Evolutionary conservation across 2,113 vertebrate genomes (phyloP).

Genomic region (Atherinomorus stipes): DNA sequence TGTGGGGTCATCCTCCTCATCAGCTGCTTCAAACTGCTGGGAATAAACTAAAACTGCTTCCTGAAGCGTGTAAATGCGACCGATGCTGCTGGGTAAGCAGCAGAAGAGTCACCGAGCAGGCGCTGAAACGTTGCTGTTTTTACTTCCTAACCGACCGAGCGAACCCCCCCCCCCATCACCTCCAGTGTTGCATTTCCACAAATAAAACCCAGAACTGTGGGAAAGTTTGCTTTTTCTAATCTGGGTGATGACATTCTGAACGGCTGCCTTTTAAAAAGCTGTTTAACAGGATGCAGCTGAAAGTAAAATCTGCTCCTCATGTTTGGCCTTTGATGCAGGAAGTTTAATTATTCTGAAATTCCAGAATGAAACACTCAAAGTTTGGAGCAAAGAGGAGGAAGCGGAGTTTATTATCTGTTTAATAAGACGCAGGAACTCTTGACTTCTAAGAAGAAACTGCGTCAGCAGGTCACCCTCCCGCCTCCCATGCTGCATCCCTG

Average conservation of each 20-base stretch:
- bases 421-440: conserved; percentile 43
- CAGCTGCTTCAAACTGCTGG: too few relatives aligned
- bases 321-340: conserved; percentile 8
- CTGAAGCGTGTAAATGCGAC: too few relatives aligned
- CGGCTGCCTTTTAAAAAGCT: background rate
- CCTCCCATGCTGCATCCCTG: conserved; percentile 12
- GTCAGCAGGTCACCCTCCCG: conserved; percentile 16
- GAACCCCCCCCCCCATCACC: background rate
- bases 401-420: conserved; percentile 49
- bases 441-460: conserved; percentile 34
- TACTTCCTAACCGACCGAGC: background rate
- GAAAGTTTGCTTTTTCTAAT: conserved; percentile 1
- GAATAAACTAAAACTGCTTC: too few relatives aligned
- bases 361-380: conserved; percentile 2
- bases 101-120: too few relatives aligned
- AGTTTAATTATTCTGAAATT: conserved; percentile 27
- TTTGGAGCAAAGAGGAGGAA: conserved; percentile 16
- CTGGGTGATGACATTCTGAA: background rate
- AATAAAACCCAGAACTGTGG: background rate
- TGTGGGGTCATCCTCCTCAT: too few relatives aligned
- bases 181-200: too few relatives aligned
- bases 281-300: background rate
- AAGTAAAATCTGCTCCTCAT: background rate
- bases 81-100: too few relatives aligned
- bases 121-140: too few relatives aligned